Evolutionary conservation across 2,888 invertebrate genomes (phyloP).

Genomic region (Machimus rusticus): DNA sequence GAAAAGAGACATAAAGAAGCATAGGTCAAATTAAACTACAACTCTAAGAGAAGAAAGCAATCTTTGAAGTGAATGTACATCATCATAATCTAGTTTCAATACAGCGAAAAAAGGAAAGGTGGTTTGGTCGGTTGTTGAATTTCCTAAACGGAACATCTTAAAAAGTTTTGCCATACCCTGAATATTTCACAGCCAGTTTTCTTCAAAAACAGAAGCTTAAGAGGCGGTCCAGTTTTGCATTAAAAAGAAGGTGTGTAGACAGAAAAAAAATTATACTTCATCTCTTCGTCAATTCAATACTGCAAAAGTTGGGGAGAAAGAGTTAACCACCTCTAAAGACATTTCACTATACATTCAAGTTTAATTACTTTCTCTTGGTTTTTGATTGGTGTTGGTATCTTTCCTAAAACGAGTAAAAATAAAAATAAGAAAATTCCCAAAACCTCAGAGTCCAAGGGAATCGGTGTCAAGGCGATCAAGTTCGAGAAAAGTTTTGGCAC

Average conservation of each 20-base stretch:
- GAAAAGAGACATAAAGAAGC: neutral
- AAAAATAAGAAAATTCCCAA: neutral
- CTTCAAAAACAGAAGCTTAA: neutral
- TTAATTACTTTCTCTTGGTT: neutral
- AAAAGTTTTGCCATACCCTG: neutral
- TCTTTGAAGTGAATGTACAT: neutral
- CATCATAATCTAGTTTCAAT: neutral
- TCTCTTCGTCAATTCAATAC: neutral
- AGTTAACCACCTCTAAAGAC: neutral
- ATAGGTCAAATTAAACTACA: neutral
- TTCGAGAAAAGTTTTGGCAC: neutral
- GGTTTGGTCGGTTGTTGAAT: neutral
- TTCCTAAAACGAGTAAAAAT: neutral
- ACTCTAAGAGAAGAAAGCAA: neutral
- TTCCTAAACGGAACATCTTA: neutral
- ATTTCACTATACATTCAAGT: neutral
- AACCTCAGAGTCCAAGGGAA: neutral
- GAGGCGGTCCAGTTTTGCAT: neutral
- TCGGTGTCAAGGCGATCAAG: neutral
- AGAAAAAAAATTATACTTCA: neutral
- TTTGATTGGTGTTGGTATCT: neutral
- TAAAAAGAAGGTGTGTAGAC: neutral
- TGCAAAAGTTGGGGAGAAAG: neutral
- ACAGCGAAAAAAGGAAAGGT: neutral
- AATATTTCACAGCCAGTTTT: neutral